Evolutionary conservation across 2,888 invertebrate genomes (phyloP).

Genomic region (Entomobrya proxima): DNA sequence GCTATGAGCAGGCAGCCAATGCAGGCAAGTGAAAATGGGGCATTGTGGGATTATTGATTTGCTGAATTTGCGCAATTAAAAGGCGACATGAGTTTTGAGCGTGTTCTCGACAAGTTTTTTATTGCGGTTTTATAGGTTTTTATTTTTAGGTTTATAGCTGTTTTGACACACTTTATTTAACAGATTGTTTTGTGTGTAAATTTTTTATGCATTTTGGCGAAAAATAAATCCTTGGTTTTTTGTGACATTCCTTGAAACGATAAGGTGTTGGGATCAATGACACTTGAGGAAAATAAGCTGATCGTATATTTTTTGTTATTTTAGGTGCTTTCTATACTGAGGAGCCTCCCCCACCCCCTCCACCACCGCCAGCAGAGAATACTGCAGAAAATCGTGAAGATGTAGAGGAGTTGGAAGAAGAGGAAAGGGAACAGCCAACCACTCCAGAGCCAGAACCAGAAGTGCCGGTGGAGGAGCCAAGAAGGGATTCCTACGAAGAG

Average conservation of each 20-base stretch:
- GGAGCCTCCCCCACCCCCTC: constrained; percentile 58
- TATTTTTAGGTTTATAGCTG: constrained; percentile 44
- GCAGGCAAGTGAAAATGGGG: constrained; percentile 25
- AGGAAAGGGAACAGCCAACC: not conserved
- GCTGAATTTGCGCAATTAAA: no score
- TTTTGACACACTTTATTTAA: constrained; percentile 21
- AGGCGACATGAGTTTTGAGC: constrained; percentile 11
- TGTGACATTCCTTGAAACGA: not conserved
- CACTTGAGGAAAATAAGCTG: not conserved
- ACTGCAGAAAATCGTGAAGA: constrained; percentile 37
- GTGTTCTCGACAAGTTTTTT: not conserved
- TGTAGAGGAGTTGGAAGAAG: constrained; percentile 60
- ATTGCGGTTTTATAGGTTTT: not conserved
- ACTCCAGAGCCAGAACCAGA: not conserved
- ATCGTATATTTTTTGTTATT: not conserved
- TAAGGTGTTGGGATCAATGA: constrained; percentile 3
- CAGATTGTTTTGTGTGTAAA: no score
- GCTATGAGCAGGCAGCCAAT: constrained; percentile 52
- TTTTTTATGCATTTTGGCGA: not conserved
- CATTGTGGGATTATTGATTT: not conserved
- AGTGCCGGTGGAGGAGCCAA: not conserved
- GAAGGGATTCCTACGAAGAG: constrained; percentile 40
- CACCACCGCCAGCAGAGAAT: constrained; percentile 46
- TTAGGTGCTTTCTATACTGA: constrained; percentile 27
- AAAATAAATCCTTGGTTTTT: constrained; percentile 7